Base-by-base conservation (phyloP, 2,888 invertebrate species). In the Zaprionus bogoriensis region DNA sequence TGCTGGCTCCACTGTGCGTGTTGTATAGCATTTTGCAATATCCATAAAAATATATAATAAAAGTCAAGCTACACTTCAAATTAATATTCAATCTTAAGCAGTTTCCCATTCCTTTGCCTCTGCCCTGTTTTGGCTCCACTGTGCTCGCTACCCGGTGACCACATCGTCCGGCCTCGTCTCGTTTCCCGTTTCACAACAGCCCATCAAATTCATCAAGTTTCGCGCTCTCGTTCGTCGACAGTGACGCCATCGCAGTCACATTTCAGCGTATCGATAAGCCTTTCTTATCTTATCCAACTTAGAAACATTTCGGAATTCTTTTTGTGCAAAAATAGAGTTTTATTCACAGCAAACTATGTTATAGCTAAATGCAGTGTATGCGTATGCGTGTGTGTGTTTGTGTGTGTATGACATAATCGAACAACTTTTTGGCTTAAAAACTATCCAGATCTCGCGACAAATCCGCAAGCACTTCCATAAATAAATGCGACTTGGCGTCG, bases 401-500 rank as follows among this genome's bases (percentile, higher is more conserved):
- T n/a, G n/a, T n/a, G 32, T 3, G 10, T 36, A 36, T 36, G 32
- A 36, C 32, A 36, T 36, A 36, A 36, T 36, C 32, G 32, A 36
- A 36, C 4, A 23, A 36, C 23, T 32, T 27, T 17, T 45, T 4
- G 10, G 17, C 51, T 75, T 70, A 76, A 85, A 73, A 82, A 58
- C 66, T 81, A 81, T 91, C 91, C 60, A 90, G 68, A 74, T 90
- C 89, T 62, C 89, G 83, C 3, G 91, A 87, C 10, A 91, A 78
- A 76, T 91, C 91, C 2, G 90, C 88, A 48, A 91, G 76, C 74
- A 89, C 83, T 77, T 91, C 91, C 89, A 91, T 90, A 53, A 91
- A 90, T 41, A 91, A 77, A 61, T 87, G 83, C n/a, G 90, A 89
- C 53, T 89, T 89, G 20, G 69, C 87, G 57, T 84, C 76, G 20